Base-by-base conservation (phyloP, 2,888 invertebrate species). In the Drosophila sordidula region DNA sequence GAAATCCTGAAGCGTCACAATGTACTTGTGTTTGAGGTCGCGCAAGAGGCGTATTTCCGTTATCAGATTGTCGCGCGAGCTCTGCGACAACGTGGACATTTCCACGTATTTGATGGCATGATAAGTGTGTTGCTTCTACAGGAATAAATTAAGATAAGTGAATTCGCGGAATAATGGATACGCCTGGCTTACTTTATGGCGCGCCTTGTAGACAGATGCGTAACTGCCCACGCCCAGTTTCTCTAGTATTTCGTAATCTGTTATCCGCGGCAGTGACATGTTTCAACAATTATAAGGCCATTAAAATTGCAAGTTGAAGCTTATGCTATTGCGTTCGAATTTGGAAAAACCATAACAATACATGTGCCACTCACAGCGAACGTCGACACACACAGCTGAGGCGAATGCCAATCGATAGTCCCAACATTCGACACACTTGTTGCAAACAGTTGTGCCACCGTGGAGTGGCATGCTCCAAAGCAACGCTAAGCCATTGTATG, bases 101-200 rank as follows among this genome's bases (percentile, higher is more conserved):
- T 95, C 94, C 46, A 97, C 95, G 89, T 96, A 96, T 93, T 98
- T 98, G 49, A 98, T 94, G 0, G 97, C 98, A 50, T 96, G 95
- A 46, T 94, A 94, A 54, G 95, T 94, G 36, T 94, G 93, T 1
- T 93, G 93, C 38, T 94, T 94, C 63, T 94, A 93, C 4, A 65
- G 9, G 6, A 22, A 36, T 18, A 34, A 25, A 26, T 46, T 45
- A 4, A 22, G 54, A 55, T 32, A 32, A 49, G 14, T 32, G 18
- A 39, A 47, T 38, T 46, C 42, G 32, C 25, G 8, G 4, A 34
- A 42, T 6, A 6, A 11, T 16, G 22, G 5, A n/a, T 18, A n/a
- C 14, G 1, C 0, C 12, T 8, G 2, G 1, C 55, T 72, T 70
- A 91, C 92, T 89, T 91, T 92, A 73, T 90, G 89, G 74, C 90